Conservation (phyloP, 1,140 invertebrate genomes). For the Galleria mellonella region DNA sequence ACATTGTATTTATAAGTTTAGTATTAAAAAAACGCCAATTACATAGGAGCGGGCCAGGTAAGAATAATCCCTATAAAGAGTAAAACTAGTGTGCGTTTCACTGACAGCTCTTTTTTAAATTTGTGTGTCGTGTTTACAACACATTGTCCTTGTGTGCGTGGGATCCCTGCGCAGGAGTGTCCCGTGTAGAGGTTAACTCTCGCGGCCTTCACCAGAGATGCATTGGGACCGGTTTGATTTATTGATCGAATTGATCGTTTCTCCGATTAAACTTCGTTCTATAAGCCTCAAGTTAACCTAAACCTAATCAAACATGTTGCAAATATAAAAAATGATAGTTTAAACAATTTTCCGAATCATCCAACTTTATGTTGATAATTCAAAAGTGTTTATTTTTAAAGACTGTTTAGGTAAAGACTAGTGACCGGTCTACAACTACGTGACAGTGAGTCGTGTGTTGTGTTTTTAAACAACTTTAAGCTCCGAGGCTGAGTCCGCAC, state of each 20-base stretch:
- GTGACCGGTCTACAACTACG: background rate
- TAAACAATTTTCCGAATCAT: no score
- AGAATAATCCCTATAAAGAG: slow-evolving; percentile 22
- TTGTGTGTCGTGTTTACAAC: slow-evolving; percentile 12
- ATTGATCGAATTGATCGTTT: slow-evolving; percentile 38
- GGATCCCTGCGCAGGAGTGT: slow-evolving; percentile 47
- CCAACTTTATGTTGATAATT: no score
- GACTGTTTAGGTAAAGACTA: no score
- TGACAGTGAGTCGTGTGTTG: slow-evolving; percentile 41
- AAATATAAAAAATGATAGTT: no score
- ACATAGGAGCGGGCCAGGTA: slow-evolving; percentile 38
- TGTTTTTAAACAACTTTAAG: slow-evolving; percentile 64
- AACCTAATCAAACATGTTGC: no score
- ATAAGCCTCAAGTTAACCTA: no score
- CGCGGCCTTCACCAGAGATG: slow-evolving; percentile 69
- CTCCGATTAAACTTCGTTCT: no score
- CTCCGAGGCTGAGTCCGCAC: slow-evolving; percentile 55
- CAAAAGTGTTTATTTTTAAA: no score
- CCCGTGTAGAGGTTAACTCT: slow-evolving; percentile 46
- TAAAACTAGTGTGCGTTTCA: slow-evolving; percentile 19
- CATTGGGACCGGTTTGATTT: slow-evolving; percentile 57
- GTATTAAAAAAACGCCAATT: slow-evolving; percentile 43
- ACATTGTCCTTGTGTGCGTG: slow-evolving; percentile 25
- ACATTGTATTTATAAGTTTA: slow-evolving; percentile 33
- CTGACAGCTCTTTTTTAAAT: slow-evolving; percentile 18